Conservation (phyloP, 2,888 invertebrate genomes). For the Synergus gifuensis region DNA sequence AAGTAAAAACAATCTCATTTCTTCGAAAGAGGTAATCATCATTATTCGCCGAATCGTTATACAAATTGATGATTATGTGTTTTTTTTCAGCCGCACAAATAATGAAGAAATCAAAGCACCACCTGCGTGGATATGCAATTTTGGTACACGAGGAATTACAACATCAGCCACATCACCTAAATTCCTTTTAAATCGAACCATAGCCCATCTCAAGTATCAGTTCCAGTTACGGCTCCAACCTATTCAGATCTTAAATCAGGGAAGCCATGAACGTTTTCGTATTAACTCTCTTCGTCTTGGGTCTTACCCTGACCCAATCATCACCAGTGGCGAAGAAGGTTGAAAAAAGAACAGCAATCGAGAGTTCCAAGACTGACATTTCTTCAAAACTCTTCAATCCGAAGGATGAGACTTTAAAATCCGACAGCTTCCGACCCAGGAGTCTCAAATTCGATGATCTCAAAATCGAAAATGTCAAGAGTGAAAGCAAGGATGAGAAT, state of each 20-base stretch:
- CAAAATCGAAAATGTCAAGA: background rate
- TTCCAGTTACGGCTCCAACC: conserved; percentile 9
- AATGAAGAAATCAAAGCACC: conserved; percentile 27
- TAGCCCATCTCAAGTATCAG: background rate
- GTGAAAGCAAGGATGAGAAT: background rate
- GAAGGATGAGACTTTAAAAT: background rate
- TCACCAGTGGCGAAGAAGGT: conserved; percentile 35
- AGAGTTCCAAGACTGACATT: background rate
- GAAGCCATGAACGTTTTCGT: conserved; percentile 22
- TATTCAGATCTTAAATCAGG: background rate
- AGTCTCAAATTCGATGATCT: background rate
- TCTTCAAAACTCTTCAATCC: background rate
- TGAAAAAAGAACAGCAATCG: conserved; percentile 12
- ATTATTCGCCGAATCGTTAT: background rate
- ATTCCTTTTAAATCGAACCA: conserved; percentile 30
- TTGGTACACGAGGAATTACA: conserved; percentile 15
- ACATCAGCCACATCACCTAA: background rate
- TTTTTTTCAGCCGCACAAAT: conserved; percentile 1
- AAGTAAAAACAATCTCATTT: background rate
- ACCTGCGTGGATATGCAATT: conserved; percentile 19
- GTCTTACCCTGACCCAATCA: conserved; percentile 14
- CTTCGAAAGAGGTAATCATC: background rate
- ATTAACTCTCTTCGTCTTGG: background rate
- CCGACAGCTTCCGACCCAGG: background rate
- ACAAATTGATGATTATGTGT: conserved; percentile 1